phyloP scores from a whole-genome alignment of 2,113 vertebrate genomes.

The Scytalopus superciliaris region DNA sequence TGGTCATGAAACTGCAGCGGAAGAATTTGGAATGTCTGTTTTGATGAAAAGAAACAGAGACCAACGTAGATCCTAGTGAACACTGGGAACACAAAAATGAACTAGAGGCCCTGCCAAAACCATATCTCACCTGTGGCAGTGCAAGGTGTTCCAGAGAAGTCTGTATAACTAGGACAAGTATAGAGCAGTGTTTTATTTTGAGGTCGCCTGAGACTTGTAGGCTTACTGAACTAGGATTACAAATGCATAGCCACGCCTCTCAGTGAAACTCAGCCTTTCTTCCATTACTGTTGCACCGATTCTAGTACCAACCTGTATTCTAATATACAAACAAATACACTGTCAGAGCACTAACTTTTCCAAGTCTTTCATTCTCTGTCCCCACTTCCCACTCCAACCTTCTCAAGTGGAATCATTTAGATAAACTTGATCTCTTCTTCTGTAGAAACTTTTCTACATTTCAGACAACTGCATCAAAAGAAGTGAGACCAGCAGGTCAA shows the following conservation, averaged over 20 bases:
- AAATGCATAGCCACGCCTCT: neutral
- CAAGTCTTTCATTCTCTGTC: neutral
- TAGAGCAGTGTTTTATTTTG: neutral
- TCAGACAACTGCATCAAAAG: neutral
- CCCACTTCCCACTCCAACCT: neutral
- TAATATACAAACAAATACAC: neutral
- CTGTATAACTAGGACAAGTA: neutral
- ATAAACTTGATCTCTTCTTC: neutral
- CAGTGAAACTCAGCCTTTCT: neutral
- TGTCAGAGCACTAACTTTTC: neutral
- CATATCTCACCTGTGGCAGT: neutral
- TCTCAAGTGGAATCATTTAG: neutral
- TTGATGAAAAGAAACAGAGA: neutral
- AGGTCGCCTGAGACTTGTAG: neutral
- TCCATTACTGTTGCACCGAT: neutral
- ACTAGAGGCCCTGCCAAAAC: neutral
- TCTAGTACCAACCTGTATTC: neutral
- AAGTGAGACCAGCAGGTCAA: neutral
- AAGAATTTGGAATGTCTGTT: neutral
- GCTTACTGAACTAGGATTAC: neutral
- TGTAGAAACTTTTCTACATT: neutral
- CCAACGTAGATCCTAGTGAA: neutral
- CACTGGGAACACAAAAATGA: neutral
- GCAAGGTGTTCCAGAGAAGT: neutral
- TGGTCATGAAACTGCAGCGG: neutral